Conservation (phyloP, 92 coral and sea anemone species). For the Palythoa heliodiscus region DNA sequence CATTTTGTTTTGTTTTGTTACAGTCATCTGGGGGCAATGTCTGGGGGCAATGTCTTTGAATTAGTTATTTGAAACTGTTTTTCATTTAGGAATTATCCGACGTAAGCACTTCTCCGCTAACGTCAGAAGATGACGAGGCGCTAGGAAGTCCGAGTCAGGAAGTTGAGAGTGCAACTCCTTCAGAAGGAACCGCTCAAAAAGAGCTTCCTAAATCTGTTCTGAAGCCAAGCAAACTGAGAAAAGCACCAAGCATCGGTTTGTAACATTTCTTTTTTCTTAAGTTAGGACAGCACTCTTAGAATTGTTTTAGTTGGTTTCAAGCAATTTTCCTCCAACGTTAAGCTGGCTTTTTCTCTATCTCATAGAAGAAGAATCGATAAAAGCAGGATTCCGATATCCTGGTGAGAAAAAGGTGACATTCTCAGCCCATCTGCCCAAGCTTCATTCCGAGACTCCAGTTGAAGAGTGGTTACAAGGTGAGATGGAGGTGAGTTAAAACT, state of each 20-base stretch:
- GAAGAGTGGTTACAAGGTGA: slow-evolving; percentile 88
- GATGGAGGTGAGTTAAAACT: slow-evolving; percentile 61
- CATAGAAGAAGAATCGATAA: slow-evolving; percentile 20
- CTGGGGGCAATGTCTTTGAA: too few relatives aligned
- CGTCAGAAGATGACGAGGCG: slow-evolving; percentile 44
- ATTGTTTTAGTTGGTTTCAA: too few relatives aligned
- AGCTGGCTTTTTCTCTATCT: background rate
- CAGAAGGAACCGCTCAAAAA: slow-evolving; percentile 9
- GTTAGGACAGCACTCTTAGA: background rate
- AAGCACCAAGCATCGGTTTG: slow-evolving; percentile 47
- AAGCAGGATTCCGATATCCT: slow-evolving; percentile 73
- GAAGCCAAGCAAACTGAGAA: slow-evolving; percentile 47
- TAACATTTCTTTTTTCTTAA: background rate
- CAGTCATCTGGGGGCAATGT: too few relatives aligned
- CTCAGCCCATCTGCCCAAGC: slow-evolving; percentile 76
- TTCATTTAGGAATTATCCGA: slow-evolving; percentile 31
- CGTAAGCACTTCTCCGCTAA: slow-evolving; percentile 15
- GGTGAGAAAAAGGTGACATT: slow-evolving; percentile 92
- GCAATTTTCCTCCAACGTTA: too few relatives aligned
- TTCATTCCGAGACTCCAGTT: slow-evolving; percentile 77
- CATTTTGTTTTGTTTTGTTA: too few relatives aligned
- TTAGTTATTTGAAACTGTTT: too few relatives aligned
- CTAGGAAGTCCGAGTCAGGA: background rate
- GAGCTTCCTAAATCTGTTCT: slow-evolving; percentile 61
- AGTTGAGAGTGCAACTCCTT: background rate